phyloP scores from a whole-genome alignment of 2,113 vertebrate genomes.

The Protobothrops mucrosquamatus region DNA sequence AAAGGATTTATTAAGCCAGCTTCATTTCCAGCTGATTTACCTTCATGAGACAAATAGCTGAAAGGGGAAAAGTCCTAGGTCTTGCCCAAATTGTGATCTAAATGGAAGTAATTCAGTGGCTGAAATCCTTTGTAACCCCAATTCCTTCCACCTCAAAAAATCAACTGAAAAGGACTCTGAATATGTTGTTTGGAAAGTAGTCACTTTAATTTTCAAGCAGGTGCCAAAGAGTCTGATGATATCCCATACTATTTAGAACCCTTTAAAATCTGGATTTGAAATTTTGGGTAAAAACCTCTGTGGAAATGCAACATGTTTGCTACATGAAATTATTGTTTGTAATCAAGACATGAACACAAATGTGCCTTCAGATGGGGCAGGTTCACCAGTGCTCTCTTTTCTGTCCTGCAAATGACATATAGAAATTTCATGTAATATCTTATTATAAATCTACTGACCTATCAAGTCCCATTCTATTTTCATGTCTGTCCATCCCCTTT shows the following conservation, averaged over 20 bases:
- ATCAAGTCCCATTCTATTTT: conserved; percentile 18
- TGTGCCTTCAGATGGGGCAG: neutral
- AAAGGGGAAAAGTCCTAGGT: neutral
- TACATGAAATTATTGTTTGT: neutral
- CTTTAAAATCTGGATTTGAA: neutral
- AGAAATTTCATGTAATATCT: conserved; percentile 13
- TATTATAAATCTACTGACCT: conserved; percentile 48
- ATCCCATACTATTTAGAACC: neutral
- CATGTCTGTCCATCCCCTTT: neutral
- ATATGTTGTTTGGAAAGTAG: neutral
- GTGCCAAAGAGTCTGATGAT: neutral
- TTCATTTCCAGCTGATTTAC: neutral
- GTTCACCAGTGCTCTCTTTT: neutral
- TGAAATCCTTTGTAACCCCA: neutral
- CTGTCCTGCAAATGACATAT: neutral
- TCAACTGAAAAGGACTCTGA: neutral
- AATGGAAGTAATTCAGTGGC: neutral
- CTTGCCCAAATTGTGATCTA: neutral
- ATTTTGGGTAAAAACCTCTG: neutral
- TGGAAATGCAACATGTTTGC: neutral
- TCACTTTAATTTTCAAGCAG: neutral
- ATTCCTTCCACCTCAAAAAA: neutral
- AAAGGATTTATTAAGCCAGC: too few relatives aligned
- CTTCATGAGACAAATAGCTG: neutral
- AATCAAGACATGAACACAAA: neutral